phyloP scores from a whole-genome alignment of 2,888 invertebrate species.

The Acleris sparsana region DNA sequence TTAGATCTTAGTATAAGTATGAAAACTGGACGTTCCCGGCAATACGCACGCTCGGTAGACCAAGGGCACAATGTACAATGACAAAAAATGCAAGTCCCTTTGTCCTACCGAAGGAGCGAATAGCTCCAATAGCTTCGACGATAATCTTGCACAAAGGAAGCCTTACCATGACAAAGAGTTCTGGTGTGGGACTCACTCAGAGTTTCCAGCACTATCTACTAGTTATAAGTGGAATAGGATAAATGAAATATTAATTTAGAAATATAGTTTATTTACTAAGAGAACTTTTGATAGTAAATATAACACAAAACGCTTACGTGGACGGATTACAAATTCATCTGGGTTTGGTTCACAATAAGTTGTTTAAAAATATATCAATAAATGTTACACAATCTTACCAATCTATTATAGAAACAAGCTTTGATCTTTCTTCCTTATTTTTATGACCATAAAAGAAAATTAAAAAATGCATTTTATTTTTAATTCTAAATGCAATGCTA shows the following conservation, averaged over 20 bases:
- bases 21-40: too few relatives aligned
- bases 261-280: conserved; percentile 8
- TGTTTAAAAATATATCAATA: not conserved
- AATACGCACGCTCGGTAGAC: too few relatives aligned
- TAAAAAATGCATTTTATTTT: not conserved
- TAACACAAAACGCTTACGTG: conserved; percentile 44
- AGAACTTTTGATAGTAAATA: not conserved
- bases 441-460: not conserved
- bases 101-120: too few relatives aligned
- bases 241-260: not conserved
- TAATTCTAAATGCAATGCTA: not conserved
- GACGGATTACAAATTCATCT: conserved; percentile 45
- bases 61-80: too few relatives aligned
- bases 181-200: too few relatives aligned
- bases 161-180: too few relatives aligned
- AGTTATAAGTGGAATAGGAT: not conserved
- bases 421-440: not conserved
- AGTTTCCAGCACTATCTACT: too few relatives aligned
- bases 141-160: too few relatives aligned
- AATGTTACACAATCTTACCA: not conserved
- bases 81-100: too few relatives aligned
- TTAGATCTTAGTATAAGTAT: too few relatives aligned
- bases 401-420: not conserved
- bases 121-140: too few relatives aligned
- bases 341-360: not conserved